A percentile compares a stretch with the other conserved stretches of the same genome.
These are phyloP conservation scores for Lacanobia wlatinum DNA, from an alignment of 2,888 invertebrate species.

Conservation along the genomic window DNA sequence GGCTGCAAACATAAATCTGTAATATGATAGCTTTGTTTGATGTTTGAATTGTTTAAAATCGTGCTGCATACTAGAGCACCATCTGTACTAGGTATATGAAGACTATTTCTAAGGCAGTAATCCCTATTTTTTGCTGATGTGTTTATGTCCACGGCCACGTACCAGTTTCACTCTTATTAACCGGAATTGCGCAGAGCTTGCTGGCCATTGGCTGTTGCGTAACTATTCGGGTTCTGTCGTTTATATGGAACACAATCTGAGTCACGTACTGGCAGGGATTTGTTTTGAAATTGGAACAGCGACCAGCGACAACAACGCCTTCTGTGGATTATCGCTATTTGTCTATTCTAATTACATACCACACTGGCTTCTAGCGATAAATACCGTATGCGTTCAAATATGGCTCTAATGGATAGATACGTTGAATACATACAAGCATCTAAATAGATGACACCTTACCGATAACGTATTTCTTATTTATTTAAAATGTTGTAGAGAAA, in stretches of 20 bases:
- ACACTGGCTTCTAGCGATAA: conserved; percentile 49
- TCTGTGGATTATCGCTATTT: conserved; percentile 86
- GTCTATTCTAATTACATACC: conserved; percentile 83
- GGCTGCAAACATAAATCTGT: conserved; percentile 37
- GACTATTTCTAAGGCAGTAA: conserved; percentile 66
- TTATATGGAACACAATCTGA: conserved; percentile 87
- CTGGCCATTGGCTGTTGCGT: conserved; percentile 69
- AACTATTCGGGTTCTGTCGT: conserved; percentile 82
- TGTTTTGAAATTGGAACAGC: conserved; percentile 90
- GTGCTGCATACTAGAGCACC: conserved; percentile 20
- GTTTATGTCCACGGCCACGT: conserved; percentile 70
- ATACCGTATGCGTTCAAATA: conserved; percentile 37
- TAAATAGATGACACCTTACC: conserved; percentile 9
- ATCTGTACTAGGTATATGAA: conserved; percentile 49
- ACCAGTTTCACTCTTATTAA: conserved; percentile 85
- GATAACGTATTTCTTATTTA: conserved; percentile 1
- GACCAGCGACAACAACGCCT: conserved; percentile 84
- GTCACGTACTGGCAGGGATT: conserved; percentile 89
- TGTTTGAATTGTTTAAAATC: conserved; percentile 43
- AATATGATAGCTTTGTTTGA: conserved; percentile 52
- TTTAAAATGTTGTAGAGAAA: background rate
- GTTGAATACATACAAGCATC: conserved; percentile 4
- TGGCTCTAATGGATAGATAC: conserved; percentile 32
- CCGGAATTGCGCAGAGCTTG: conserved; percentile 74
- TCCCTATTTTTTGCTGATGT: conserved; percentile 62